These are phyloP conservation scores for Austrofundulus limnaeus DNA, from an alignment of 2,113 vertebrate species.

Conservation along the genomic window DNA sequence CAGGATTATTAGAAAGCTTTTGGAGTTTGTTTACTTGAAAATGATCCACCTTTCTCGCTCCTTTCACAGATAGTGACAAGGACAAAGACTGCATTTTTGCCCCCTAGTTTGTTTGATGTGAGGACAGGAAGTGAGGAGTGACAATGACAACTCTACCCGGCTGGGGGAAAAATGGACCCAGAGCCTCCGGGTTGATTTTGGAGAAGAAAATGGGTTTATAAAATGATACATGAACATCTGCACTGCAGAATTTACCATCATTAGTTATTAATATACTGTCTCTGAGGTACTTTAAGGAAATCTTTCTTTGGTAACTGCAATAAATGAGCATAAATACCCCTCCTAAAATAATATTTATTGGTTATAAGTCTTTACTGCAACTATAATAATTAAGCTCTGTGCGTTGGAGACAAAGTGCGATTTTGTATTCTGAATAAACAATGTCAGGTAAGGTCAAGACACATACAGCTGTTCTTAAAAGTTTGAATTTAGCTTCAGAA, in stretches of 20 bases:
- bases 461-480: no score
- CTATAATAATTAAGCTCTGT: no score
- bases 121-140: constrained; percentile 7
- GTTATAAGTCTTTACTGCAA: no score
- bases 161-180: background rate
- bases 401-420: no score
- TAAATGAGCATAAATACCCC: background rate
- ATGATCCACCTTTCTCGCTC: background rate
- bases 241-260: background rate
- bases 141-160: background rate
- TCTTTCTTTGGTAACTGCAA: background rate
- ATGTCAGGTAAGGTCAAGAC: no score
- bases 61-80: background rate
- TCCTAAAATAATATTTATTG: background rate
- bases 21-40: constrained; percentile 10
- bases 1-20: no score
- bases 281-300: background rate
- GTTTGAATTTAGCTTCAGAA: no score
- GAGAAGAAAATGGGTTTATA: no score
- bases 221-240: constrained; percentile 11
- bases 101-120: constrained; percentile 9
- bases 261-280: background rate
- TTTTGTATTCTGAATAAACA: no score
- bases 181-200: background rate
- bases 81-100: background rate